Conservation (phyloP, 2,888 invertebrate genomes). For the Drosophila borborema region DNA sequence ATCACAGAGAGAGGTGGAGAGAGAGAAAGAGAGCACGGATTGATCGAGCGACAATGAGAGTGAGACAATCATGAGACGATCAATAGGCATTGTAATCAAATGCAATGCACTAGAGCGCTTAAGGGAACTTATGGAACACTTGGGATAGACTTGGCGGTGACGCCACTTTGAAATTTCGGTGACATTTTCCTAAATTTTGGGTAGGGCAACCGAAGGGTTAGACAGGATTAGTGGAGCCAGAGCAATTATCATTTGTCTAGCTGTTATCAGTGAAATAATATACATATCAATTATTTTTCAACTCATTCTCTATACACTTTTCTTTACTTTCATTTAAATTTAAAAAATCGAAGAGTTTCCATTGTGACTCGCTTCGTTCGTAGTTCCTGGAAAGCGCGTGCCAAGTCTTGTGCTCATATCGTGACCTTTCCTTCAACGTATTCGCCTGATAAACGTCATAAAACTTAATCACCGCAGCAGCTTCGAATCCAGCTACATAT, state of each 20-base stretch:
- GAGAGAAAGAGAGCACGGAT: slow-evolving; percentile 20
- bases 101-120: slow-evolving; percentile 56
- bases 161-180: slow-evolving; percentile 71
- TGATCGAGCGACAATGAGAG: slow-evolving; percentile 43
- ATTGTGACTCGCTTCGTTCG: slow-evolving; percentile 6
- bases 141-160: slow-evolving; percentile 58
- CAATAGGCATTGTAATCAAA: slow-evolving; percentile 71
- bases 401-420: slow-evolving; percentile 33
- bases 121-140: slow-evolving; percentile 35
- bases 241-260: slow-evolving; percentile 83
- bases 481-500: slow-evolving; percentile 13
- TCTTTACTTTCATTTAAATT: slow-evolving; percentile 42
- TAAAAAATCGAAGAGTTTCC: background rate
- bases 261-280: slow-evolving; percentile 46
- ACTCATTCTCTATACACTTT: slow-evolving; percentile 15
- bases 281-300: slow-evolving; percentile 26
- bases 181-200: slow-evolving; percentile 57
- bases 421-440: slow-evolving; percentile 41
- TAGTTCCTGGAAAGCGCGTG: slow-evolving; percentile 71
- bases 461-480: slow-evolving; percentile 68
- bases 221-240: slow-evolving; percentile 81
- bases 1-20: background rate
- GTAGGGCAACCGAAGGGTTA: slow-evolving; percentile 52
- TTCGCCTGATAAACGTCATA: slow-evolving; percentile 64
- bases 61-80: slow-evolving; percentile 66